Evolutionary conservation across 1,140 invertebrate genomes (phyloP).

Genomic region (Dinothrombium tinctorium): DNA sequence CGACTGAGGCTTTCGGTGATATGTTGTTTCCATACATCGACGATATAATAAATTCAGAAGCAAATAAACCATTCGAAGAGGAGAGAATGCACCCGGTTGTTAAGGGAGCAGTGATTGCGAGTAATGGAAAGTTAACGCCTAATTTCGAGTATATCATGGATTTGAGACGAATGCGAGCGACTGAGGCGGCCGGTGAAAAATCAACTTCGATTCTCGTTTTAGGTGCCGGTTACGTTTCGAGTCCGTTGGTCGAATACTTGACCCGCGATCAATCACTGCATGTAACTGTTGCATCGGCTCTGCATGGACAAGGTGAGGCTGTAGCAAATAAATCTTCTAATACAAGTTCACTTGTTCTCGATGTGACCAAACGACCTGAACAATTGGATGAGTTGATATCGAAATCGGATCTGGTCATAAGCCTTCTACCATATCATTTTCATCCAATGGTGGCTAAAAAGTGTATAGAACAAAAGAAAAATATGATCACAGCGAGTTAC

Average conservation of each 20-base stretch:
- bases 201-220: constrained; percentile 48
- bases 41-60: constrained; percentile 70
- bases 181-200: constrained; percentile 7
- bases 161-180: constrained; percentile 31
- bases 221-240: constrained; percentile 81
- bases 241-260: constrained; percentile 71
- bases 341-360: constrained; percentile 52
- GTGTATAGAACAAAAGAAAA: constrained; percentile 58
- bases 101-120: constrained; percentile 74
- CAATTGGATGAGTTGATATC: constrained; percentile 42
- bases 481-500: constrained; percentile 94
- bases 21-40: constrained; percentile 62
- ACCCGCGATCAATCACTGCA: constrained; percentile 46
- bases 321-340: constrained; percentile 48
- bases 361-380: constrained; percentile 42
- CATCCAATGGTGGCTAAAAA: constrained; percentile 56
- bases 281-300: constrained; percentile 38
- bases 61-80: constrained; percentile 50
- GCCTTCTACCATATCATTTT: constrained; percentile 69
- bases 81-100: constrained; percentile 52
- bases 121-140: constrained; percentile 71
- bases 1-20: constrained; percentile 92
- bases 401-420: constrained; percentile 56
- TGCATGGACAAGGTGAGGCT: constrained; percentile 40
- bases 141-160: constrained; percentile 88